These are phyloP conservation scores for Malaclemys terrapin DNA, from an alignment of 2,113 vertebrate genomes.

Conservation along the genomic window DNA sequence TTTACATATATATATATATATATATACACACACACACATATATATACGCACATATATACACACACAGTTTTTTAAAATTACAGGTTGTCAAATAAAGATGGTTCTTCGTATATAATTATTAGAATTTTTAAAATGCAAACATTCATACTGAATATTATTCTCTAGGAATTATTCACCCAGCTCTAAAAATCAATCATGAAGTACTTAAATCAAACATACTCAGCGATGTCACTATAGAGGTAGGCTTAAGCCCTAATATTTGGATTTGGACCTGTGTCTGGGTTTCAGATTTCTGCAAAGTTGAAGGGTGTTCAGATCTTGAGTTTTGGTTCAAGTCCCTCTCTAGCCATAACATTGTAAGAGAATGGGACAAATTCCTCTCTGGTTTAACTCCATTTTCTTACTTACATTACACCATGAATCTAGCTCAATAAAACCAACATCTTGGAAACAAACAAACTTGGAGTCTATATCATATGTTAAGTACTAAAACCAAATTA, in stretches of 20 bases:
- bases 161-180: not conserved
- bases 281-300: not conserved
- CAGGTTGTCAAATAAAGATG: not conserved
- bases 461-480: not conserved
- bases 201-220: not conserved
- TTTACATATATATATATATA: no score
- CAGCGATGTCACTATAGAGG: not conserved
- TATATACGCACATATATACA: no score
- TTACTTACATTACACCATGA: not conserved
- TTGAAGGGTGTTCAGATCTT: not conserved
- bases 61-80: no score
- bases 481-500: not conserved
- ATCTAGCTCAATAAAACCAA: not conserved
- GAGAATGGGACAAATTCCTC: not conserved
- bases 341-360: accelerated
- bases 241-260: not conserved
- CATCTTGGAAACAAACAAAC: not conserved
- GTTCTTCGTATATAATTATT: not conserved
- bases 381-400: not conserved
- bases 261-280: not conserved
- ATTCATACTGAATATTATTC: not conserved
- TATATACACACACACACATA: no score
- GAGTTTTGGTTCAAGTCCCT: not conserved
- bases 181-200: not conserved
- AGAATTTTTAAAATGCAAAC: not conserved